A percentile compares a stretch with the other conserved stretches of the same genome.
These are phyloP conservation scores for Dendrolimus kikuchii DNA, from an alignment of 1,140 invertebrate species.

Conservation along the genomic window DNA sequence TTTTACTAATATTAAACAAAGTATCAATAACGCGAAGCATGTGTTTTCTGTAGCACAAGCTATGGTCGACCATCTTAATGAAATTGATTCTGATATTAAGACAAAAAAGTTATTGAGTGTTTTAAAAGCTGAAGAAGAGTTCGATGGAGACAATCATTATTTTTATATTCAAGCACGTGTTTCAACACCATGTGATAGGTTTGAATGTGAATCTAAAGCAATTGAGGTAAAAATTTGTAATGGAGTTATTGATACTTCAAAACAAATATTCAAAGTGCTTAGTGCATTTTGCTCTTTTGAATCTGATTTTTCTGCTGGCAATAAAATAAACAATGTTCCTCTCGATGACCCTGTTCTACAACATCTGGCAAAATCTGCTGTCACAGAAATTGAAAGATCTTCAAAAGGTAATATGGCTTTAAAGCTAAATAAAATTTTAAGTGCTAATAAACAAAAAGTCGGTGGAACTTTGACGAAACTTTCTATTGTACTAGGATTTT, in stretches of 20 bases:
- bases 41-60: conserved; percentile 32
- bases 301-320: conserved; percentile 9
- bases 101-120: conserved; percentile 32
- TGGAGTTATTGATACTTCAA: conserved; percentile 34
- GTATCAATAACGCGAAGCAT: conserved; percentile 33
- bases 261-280: conserved; percentile 26
- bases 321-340: conserved; percentile 18
- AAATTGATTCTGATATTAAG: conserved; percentile 34
- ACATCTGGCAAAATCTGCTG: conserved; percentile 22
- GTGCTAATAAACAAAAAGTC: conserved; percentile 29
- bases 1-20: conserved; percentile 33
- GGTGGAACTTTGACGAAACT: conserved; percentile 40
- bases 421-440: conserved; percentile 32
- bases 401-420: conserved; percentile 25
- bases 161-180: conserved; percentile 42
- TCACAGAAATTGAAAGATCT: conserved; percentile 41
- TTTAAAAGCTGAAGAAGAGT: conserved; percentile 40
- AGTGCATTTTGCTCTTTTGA: conserved; percentile 37
- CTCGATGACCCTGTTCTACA: conserved; percentile 31
- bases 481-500: conserved; percentile 25
- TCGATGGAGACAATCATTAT: conserved; percentile 31
- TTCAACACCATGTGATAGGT: conserved; percentile 31
- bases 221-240: conserved; percentile 35
- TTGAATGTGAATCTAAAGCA: conserved; percentile 24
- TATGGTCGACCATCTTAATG: conserved; percentile 47